Percentiles rank a stretch among this genome's conserved stretches.
These are phyloP conservation scores for Archocentrus centrarchus DNA, from an alignment of 2,113 vertebrate genomes.

Conservation along the genomic window DNA sequence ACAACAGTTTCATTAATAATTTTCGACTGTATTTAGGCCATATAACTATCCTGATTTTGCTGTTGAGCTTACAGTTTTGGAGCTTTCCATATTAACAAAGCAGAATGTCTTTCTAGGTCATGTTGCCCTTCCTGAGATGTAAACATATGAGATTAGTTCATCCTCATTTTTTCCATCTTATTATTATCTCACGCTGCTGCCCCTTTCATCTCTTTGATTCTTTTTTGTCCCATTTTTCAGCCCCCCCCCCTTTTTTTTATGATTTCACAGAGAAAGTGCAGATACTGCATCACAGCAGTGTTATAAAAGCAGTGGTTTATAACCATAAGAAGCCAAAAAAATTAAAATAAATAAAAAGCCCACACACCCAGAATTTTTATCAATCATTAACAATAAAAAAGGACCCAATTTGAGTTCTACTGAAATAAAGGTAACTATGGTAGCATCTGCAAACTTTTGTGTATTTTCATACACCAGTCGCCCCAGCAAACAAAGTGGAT, in stretches of 20 bases:
- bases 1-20: constrained; percentile 34
- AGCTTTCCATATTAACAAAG: constrained; percentile 52
- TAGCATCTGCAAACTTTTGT: not conserved
- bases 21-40: constrained; percentile 38
- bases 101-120: constrained; percentile 63
- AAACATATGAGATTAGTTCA: constrained; percentile 53
- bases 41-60: constrained; percentile 51
- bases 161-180: constrained; percentile 26
- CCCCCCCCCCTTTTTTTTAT: not conserved
- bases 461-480: not conserved
- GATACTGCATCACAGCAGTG: not conserved
- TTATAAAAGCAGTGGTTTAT: not conserved
- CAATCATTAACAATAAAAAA: not conserved
- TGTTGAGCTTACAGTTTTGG: constrained; percentile 25
- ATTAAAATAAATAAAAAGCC: not conserved
- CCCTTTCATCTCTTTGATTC: constrained; percentile 5
- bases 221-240: constrained; percentile 12
- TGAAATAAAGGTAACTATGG: not conserved
- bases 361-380: not conserved
- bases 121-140: constrained; percentile 43
- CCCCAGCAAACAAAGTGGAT: not conserved
- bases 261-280: not conserved
- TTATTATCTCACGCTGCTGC: constrained; percentile 21
- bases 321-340: not conserved
- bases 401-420: not conserved